Base-by-base conservation (phyloP, 2,113 vertebrate species). In the Mohoua ochrocephala region DNA sequence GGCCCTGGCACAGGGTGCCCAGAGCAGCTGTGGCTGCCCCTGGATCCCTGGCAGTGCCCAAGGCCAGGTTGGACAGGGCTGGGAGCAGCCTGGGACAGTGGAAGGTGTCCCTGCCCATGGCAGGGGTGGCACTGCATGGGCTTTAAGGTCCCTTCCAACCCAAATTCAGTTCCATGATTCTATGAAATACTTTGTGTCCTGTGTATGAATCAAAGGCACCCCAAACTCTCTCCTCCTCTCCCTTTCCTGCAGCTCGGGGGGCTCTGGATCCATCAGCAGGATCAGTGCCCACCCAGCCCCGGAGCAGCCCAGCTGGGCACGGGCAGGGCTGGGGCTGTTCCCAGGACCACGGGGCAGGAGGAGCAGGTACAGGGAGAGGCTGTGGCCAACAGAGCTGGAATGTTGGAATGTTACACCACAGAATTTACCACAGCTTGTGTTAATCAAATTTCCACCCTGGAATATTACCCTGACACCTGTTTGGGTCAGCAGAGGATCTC, bases 41-140 rank as follows among this genome's bases (percentile, higher is more conserved):
- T 65, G 70, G 8, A 89, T 26, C 69, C 15, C 53, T 82, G 78
- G 39, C 0, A 82, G 13, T 41, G 11, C 0, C 39, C 53, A 2
- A 53, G 45, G n/a, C 61, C 61, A 47, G 61, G 69, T 0, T 75
- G 60, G 76, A 33, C 0, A 0, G 31, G 26, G 17, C 14, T 56
- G 3, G 76, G 69, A 67, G 45, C 69, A 20, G 0, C 39, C 77
- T 74, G 77, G 53, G 33, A 37, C 0, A 11, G 65, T 21, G 42
- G 31, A 0, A 77, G 18, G 42, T 30, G 80, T 57, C 54, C 49
- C 37, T 78, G 50, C 19, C 44, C 11, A 7, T 4, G 56, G 71
- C 71, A 21, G 22, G 18, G 37, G 9, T 30, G 44, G 30, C 1
- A 50, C 19, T 52, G 44, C 10, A 0, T 13, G 52, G 7, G 1